Conservation (phyloP, 1,140 invertebrate species). For the Microplitis mediator region DNA sequence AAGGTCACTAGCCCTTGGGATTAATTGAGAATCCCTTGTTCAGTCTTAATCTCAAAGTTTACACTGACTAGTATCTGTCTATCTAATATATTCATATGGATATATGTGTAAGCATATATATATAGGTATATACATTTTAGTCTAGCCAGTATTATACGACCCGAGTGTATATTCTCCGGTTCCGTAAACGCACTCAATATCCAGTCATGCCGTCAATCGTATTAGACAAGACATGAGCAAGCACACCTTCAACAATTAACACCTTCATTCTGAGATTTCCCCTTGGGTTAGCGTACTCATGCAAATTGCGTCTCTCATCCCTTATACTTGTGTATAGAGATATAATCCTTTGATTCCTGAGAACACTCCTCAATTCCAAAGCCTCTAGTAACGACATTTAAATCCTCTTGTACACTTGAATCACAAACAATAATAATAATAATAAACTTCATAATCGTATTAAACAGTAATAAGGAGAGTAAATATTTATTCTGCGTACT, state of each 20-base stretch:
- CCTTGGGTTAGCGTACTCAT: constrained; percentile 36
- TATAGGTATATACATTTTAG: not conserved
- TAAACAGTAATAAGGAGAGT: too few species aligned
- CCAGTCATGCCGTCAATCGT: constrained; percentile 44
- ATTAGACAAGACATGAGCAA: constrained; percentile 35
- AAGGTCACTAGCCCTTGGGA: too few species aligned
- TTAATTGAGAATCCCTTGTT: too few species aligned
- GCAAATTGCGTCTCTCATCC: constrained; percentile 36
- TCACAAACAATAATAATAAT: too few species aligned
- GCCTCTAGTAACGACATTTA: constrained; percentile 1
- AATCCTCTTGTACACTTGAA: too few species aligned
- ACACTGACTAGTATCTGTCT: too few species aligned
- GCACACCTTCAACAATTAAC: constrained; percentile 41
- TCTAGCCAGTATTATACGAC: not conserved
- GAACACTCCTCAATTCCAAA: constrained; percentile 1
- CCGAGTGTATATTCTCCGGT: not conserved
- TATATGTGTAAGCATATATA: too few species aligned
- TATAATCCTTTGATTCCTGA: constrained; percentile 13
- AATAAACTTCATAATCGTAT: too few species aligned
- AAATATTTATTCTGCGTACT: too few species aligned
- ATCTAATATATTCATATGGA: too few species aligned
- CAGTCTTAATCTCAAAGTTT: too few species aligned
- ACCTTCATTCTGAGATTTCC: constrained; percentile 45
- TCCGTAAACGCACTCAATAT: not conserved
- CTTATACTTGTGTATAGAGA: not conserved